phyloP scores from a whole-genome alignment of 2,888 invertebrate species.

The Podotricha telesiphe region DNA sequence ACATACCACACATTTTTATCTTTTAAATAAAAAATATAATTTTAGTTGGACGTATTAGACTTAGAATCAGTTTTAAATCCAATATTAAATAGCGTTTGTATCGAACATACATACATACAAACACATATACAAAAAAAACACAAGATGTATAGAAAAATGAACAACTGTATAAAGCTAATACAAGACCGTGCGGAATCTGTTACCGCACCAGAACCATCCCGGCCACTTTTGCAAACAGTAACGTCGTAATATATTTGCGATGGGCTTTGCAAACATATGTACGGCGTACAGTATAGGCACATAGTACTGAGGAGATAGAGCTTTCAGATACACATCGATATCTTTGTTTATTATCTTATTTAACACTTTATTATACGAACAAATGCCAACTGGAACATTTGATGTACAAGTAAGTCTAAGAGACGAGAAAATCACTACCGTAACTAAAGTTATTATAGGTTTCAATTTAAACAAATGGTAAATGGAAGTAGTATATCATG shows the following conservation, averaged over 20 bases:
- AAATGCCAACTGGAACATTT: too few relatives aligned
- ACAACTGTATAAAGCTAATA: conserved; percentile 1
- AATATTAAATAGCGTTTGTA: too few relatives aligned
- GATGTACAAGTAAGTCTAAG: too few relatives aligned
- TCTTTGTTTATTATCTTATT: neutral
- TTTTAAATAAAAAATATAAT: too few relatives aligned
- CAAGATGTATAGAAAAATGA: neutral
- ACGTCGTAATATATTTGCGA: conserved; percentile 50
- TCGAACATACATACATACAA: neutral
- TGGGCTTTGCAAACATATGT: conserved; percentile 45
- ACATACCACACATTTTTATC: too few relatives aligned
- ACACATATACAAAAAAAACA: neutral
- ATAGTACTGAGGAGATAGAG: conserved; percentile 29
- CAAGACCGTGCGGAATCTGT: conserved; percentile 21
- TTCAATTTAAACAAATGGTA: too few relatives aligned
- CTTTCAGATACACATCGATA: neutral
- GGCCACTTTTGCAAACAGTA: conserved; percentile 43
- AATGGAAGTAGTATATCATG: too few relatives aligned
- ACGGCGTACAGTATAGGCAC: conserved; percentile 23
- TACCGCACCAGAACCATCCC: conserved; percentile 25
- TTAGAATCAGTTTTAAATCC: too few relatives aligned
- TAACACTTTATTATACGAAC: too few relatives aligned
- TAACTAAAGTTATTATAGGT: too few relatives aligned
- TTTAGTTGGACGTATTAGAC: too few relatives aligned
- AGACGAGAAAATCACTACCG: too few relatives aligned